Base-by-base conservation (phyloP, 23 tunicate species). In the Styela plicata region DNA sequence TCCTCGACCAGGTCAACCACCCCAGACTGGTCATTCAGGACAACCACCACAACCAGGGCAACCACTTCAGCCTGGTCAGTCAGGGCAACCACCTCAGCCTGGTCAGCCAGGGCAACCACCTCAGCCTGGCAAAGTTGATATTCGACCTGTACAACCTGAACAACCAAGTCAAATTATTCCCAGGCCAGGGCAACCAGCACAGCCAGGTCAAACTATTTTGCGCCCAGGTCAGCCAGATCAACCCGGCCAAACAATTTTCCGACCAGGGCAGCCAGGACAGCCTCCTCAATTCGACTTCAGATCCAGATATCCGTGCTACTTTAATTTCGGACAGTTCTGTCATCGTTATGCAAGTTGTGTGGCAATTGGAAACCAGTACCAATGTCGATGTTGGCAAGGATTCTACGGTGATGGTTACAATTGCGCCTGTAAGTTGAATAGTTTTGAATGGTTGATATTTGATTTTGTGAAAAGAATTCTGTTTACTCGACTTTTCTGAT, bases 211-310 rank as follows among this genome's bases (percentile, higher is more conserved):
- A 44, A 13, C 13, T 5, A 13, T 5, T 44, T 5, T 44, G 7
- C 81, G 44, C n/a, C 81, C 64, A 18, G 81, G 33, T 17, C 34
- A 71, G 34, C 34, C 71, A 27, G 30, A 17, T 17, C 31, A 44
- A 13, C 78, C 57, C 19, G 78, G 78, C 13, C 36, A 1, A 33
- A 29, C 78, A 53, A 29, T 32, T 33, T 29, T 29, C 13, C 63
- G 33, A n/a, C 78, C 78, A 73, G 78, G 78, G 27, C 81, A 76
- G 24, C 81, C 81, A 5, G 78, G 78, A n/a, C 36, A 73, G 19
- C 78, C 63, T 3, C 63, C 63, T 5, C 78, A 73, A 62, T 29
- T 29, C 3, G 13, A 44, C 57, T 26, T 26, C 5, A 24, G 17
- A 16, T 52, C 63, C 22, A 28, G 80, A 36, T 52, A 76, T 44